These are phyloP conservation scores for Rhabditoides inermis DNA, from an alignment of 2,888 invertebrate species.

Conservation along the genomic window DNA sequence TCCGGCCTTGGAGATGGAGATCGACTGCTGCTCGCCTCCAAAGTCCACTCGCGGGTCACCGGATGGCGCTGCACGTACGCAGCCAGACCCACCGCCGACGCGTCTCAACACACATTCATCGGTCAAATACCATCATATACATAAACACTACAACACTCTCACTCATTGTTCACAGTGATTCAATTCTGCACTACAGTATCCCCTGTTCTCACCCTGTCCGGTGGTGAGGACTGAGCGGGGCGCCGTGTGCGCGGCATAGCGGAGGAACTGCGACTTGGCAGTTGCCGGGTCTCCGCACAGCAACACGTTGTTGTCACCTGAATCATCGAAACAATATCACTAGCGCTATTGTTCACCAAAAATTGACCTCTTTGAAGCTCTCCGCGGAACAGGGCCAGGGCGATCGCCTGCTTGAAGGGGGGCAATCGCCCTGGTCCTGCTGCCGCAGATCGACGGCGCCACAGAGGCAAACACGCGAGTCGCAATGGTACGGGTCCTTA, in stretches of 20 bases:
- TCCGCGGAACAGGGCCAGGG: constrained; percentile 87
- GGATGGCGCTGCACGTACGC: constrained; percentile 90
- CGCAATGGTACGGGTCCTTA: constrained; percentile 46
- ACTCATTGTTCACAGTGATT: no score
- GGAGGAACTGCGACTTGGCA: constrained; percentile 95
- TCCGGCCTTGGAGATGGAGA: constrained; percentile 93
- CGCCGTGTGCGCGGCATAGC: constrained; percentile 77
- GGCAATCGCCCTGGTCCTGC: no score
- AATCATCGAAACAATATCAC: no score
- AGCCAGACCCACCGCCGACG: constrained; percentile 95
- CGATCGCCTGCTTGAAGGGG: constrained; percentile 83
- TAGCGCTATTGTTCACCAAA: constrained; percentile 58
- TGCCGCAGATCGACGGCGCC: constrained; percentile 93
- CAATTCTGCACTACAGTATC: no score
- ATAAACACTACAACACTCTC: not conserved
- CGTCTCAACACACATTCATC: constrained; percentile 72
- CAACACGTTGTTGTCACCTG: constrained; percentile 92
- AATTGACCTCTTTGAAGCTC: constrained; percentile 91
- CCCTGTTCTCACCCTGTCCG: constrained; percentile 83
- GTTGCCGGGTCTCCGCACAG: constrained; percentile 98
- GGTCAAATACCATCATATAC: no score
- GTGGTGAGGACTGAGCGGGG: constrained; percentile 95
- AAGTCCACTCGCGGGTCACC: constrained; percentile 86
- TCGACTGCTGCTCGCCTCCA: constrained; percentile 99
- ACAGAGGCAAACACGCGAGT: constrained; percentile 75